Percentiles rank a stretch among this genome's conserved stretches.
Conservation (phyloP, 1,140 invertebrate species). For the Ooceraea biroi region DNA sequence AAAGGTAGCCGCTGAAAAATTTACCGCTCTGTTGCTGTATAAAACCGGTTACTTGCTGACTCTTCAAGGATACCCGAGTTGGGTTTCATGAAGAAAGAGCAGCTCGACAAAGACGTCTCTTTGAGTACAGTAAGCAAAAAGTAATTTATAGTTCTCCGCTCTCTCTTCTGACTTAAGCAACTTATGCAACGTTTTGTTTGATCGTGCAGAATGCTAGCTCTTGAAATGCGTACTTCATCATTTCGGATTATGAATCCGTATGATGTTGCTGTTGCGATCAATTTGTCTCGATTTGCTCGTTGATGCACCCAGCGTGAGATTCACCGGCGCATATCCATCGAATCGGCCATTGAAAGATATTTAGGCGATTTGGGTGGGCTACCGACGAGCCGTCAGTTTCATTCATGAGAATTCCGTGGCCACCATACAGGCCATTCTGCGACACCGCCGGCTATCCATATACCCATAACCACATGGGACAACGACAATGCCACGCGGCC, state of each 20-base stretch:
- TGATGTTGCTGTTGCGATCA: not conserved
- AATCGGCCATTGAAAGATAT: slow-evolving; percentile 68
- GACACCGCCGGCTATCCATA: slow-evolving; percentile 31
- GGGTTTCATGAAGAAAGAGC: no score
- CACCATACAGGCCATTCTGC: slow-evolving; percentile 67
- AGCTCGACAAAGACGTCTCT: no score
- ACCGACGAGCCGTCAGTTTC: slow-evolving; percentile 53
- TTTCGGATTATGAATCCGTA: not conserved
- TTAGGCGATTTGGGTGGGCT: slow-evolving; percentile 77
- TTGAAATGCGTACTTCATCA: not conserved
- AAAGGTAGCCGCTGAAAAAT: not conserved
- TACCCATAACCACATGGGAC: slow-evolving; percentile 41
- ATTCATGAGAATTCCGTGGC: slow-evolving; percentile 71
- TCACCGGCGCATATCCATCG: slow-evolving; percentile 9
- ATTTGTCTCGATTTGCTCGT: slow-evolving; percentile 9
- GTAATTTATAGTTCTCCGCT: no score
- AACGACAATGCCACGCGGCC: slow-evolving; percentile 63
- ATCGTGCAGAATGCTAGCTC: no score
- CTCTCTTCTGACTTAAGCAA: no score
- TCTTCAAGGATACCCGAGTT: no score
- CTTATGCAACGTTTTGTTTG: no score
- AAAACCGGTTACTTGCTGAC: not conserved
- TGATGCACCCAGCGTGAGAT: slow-evolving; percentile 36
- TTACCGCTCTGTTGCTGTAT: not conserved
- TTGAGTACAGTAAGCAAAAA: no score